phyloP scores from a whole-genome alignment of 2,797 vertebrate species.

The Coranthus polyacanthus region DNA sequence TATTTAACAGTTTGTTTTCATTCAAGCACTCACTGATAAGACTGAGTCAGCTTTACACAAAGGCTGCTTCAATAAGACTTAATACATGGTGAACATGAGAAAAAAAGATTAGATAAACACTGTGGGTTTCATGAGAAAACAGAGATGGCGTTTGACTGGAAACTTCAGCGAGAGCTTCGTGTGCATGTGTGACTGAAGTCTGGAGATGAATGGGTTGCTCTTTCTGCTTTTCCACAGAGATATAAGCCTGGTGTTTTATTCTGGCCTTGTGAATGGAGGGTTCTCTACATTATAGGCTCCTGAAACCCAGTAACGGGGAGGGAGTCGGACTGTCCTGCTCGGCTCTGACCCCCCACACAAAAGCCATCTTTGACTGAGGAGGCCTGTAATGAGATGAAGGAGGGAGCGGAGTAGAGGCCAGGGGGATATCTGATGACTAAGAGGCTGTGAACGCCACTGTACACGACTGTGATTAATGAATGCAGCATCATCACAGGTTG shows the following conservation, averaged over 20 bases:
- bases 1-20: conserved; percentile 30
- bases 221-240: conserved; percentile 62
- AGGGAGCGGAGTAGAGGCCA: conserved; percentile 59
- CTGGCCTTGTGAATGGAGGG: conserved; percentile 64
- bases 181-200: conserved; percentile 38
- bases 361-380: conserved; percentile 76
- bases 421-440: conserved; percentile 83
- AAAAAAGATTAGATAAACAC: conserved; percentile 43
- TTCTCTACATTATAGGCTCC: conserved; percentile 62
- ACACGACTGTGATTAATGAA: conserved; percentile 79
- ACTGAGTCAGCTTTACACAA: conserved; percentile 14
- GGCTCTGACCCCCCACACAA: conserved; percentile 66
- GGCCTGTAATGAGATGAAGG: conserved; percentile 64
- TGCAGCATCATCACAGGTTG: conserved; percentile 73
- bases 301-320: conserved; percentile 61
- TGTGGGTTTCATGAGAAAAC: conserved; percentile 46
- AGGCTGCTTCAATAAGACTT: conserved; percentile 26
- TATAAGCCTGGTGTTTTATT: conserved; percentile 66
- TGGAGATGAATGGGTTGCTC: conserved; percentile 71
- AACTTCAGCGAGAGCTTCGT: conserved; percentile 44
- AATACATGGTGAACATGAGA: conserved; percentile 8
- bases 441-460: conserved; percentile 74
- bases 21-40: conserved; percentile 28
- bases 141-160: conserved; percentile 51
- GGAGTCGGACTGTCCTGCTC: conserved; percentile 60